Evolutionary conservation across 2,113 vertebrate genomes (phyloP), one percentile per base, ranked within the genome.

Genomic region (Trematocara macrostoma): DNA sequence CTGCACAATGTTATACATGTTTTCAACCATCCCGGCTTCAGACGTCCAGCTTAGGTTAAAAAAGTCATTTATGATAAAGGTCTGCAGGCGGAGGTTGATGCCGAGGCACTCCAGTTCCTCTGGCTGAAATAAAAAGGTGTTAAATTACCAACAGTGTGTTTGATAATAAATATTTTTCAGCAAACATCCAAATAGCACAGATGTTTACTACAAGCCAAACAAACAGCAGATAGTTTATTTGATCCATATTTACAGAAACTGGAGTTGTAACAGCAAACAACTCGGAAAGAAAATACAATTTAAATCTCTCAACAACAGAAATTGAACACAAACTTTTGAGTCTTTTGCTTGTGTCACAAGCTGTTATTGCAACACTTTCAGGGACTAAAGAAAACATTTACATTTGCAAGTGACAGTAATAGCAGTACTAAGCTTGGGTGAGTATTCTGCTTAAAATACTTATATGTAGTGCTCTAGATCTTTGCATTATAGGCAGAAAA

Each of bases 21-120:
- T 99, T 15, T 97, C 97, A 87, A 98, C 89, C 15, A 99, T 94
- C 14, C 98, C 99, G 9, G 55, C 9, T 83, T 97, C 96, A 88
- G 96, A 96, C 2, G 90, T 93, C 98, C 98, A 99, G 5, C 52
- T 87, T 23, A 99, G 90, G 83, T 96, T 97, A 40, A 98, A 97
- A 83, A 84, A 91, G 20, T 97, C 97, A 83, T 97, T 99, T 83
- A 98, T 84, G 47, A 94, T 90, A 2, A 89, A 6, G 2, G 96
- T 40, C 49, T 99, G 97, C 91, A 98, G 93, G n/a, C 91, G 85
- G 53, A 98, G 92, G 87, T 98, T 94, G 88, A 98, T 90, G 61
- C 96, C 82, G 1, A 99, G 90, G 51, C 96, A 96, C 61, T 98
- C 97, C 64, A 98, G 64, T 15, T 97, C 92, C 4, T 90, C 90